A percentile compares a stretch with the other conserved stretches of the same genome.
Evolutionary conservation across 2,888 invertebrate genomes (phyloP).

Genomic region (Lycia hirtaria): DNA sequence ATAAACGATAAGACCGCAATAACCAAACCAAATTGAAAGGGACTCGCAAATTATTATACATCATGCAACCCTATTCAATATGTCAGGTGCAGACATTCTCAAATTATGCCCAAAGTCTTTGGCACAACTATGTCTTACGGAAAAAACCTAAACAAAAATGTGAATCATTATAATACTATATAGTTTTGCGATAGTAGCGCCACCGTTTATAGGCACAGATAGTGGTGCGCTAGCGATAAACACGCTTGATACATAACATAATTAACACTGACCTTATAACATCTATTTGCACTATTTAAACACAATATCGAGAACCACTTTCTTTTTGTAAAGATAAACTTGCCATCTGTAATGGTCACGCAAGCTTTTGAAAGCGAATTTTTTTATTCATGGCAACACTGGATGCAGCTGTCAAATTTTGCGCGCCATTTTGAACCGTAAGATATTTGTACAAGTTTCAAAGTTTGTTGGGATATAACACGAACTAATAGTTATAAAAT

Average conservation of each 20-base stretch:
- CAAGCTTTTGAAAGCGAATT: slow-evolving; percentile 45
- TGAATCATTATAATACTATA: no score
- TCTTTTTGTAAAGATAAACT: slow-evolving; percentile 50
- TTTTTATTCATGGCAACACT: slow-evolving; percentile 41
- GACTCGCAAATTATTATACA: slow-evolving; percentile 16
- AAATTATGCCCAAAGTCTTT: slow-evolving; percentile 12
- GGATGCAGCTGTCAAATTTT: slow-evolving; percentile 41
- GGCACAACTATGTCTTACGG: no score
- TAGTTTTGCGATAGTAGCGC: slow-evolving; percentile 5
- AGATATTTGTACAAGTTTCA: slow-evolving; percentile 14
- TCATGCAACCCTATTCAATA: slow-evolving; percentile 22
- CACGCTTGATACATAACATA: slow-evolving; percentile 24
- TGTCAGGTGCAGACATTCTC: slow-evolving; percentile 14
- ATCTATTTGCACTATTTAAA: slow-evolving; percentile 38
- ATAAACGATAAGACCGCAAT: slow-evolving; percentile 1
- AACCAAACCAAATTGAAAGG: slow-evolving; percentile 18
- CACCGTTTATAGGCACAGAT: no score
- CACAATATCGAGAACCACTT: slow-evolving; percentile 39
- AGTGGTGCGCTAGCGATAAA: slow-evolving; percentile 22
- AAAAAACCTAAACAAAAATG: no score
- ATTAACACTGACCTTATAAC: slow-evolving; percentile 41
- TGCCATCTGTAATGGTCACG: slow-evolving; percentile 56
- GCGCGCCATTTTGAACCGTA: slow-evolving; percentile 31
- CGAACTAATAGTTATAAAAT: slow-evolving; percentile 1
- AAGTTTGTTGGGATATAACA: background rate